Evolutionary conservation across 2,113 vertebrate species (phyloP), one percentile per base, ranked within the genome.

Genomic region (Laterallus jamaicensis): DNA sequence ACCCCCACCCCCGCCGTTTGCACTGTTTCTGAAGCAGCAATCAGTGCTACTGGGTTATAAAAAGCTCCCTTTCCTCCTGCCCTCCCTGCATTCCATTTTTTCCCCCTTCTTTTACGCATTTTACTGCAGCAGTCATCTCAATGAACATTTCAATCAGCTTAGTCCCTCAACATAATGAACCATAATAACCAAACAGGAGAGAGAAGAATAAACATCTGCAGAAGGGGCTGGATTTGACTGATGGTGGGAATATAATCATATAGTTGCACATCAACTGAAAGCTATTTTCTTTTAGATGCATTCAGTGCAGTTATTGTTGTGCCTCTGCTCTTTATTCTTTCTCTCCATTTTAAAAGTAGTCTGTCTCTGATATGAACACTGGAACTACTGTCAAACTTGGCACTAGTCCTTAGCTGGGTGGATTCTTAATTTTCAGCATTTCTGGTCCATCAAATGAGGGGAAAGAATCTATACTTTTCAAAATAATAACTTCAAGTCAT

Each of bases 111-210:
- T 93, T 81, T 86, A 86, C 39, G 50, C 88, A 73, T 96, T 96
- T 97, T 97, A 92, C 91, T 97, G 96, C 94, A 97, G 93, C 87
- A 96, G 95, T 98, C 95, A 81, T 96, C 95, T 97, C 97, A 93
- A 68, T 96, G 96, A 98, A 97, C 96, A 96, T 98, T 98, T 98
- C 97, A 98, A 95, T 97, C 96, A 97, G 97, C 94, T 97, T 96
- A 97, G 97, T 97, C 96, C 94, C 96, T 97, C 94, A 96, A 84
- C 95, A 97, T 97, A 98, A 98, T 98, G 97, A 98, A 89, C 96
- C 90, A 73, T 97, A 98, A 98, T 97, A 98, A 96, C 91, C 85
- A 96, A 98, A 97, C 94, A 88, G 85, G 88, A 96, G 88, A 97
- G 91, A 97, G 95, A 93, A 50, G 90, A 97, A 97, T 95, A 98